Evolutionary conservation across 2,888 invertebrate species (phyloP), one percentile per base, ranked within the genome.

Genomic region (Dicranocentrus wangi): DNA sequence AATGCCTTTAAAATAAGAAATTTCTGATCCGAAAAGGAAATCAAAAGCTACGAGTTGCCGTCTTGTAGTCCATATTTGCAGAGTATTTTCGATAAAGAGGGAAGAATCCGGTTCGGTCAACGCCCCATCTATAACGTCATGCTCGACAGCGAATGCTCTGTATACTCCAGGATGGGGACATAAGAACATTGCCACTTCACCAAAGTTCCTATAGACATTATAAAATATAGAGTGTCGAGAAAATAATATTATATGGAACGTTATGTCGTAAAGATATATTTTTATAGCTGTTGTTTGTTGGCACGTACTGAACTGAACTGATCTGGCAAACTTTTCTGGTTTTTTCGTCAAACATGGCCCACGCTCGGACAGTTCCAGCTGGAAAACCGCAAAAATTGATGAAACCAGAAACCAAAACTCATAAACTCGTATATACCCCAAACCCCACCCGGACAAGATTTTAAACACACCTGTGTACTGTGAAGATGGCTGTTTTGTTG

Each of bases 341-440:
- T 32, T 23, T 47, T 1, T 19, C 17, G 15, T 72, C 79, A 60
- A 72, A 66, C 79, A 79, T 66, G 17, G 72, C 79, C 79, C 79
- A 79, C 1, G 51, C 21, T 21, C 79, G 58, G 7, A 72, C 21
- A 8, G 23, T 5, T 47, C 61, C 58, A 8, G 1, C 19, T 23
- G 58, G 15, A 27, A 27, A 3, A 51, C n/a, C 13, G 43, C n/a
- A 43, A 43, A 8, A 1, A 8, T n/a, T n/a, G 13, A 39, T 39
- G 7, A 39, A 13, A 39, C 39, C 13, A 39, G n/a, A n/a, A n/a
- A n/a, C n/a, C n/a, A n/a, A n/a, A n/a, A n/a, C n/a, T n/a, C n/a
- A n/a, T n/a, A n/a, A n/a, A n/a, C n/a, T n/a, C n/a, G n/a, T n/a
- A n/a, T n/a, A n/a, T n/a, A n/a, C n/a, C n/a, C n/a, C n/a, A n/a